phyloP scores from a whole-genome alignment of 2,797 vertebrate species.

The Myripristis murdjan region DNA sequence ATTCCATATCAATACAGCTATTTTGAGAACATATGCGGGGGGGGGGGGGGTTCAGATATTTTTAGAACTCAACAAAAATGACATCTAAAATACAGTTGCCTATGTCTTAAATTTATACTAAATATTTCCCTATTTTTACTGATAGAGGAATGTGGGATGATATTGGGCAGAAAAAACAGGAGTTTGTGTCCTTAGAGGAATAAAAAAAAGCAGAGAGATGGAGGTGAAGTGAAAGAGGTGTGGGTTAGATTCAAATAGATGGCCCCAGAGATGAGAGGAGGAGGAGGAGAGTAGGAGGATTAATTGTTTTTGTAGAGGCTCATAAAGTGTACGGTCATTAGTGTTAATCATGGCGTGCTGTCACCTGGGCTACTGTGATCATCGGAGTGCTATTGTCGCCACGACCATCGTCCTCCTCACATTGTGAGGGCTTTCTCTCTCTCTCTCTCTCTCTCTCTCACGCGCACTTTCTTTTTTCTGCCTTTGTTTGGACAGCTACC shows the following conservation, averaged over 20 bases:
- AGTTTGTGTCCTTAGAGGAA: background rate
- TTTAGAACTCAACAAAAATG: conserved; percentile 5
- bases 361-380: conserved; percentile 80
- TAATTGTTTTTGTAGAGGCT: conserved; percentile 77
- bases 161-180: conserved; percentile 6
- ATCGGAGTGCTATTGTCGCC: conserved; percentile 70
- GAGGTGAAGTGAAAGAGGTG: conserved; percentile 9
- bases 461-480: conserved; percentile 47
- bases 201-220: conserved; percentile 19
- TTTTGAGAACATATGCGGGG: background rate
- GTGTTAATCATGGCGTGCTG: conserved; percentile 83
- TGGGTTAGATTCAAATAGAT: conserved; percentile 52
- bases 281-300: conserved; percentile 65
- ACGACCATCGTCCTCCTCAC: conserved; percentile 42
- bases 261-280: conserved; percentile 53
- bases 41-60: background rate
- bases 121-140: background rate
- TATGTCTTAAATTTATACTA: background rate
- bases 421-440: conserved; percentile 27
- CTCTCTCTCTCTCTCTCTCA: conserved; percentile 1
- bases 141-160: conserved; percentile 15
- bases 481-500: conserved; percentile 31
- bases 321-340: conserved; percentile 83
- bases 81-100: background rate
- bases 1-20: background rate